Base-by-base conservation (phyloP, 2,888 invertebrate species). In the Fragum sueziense region DNA sequence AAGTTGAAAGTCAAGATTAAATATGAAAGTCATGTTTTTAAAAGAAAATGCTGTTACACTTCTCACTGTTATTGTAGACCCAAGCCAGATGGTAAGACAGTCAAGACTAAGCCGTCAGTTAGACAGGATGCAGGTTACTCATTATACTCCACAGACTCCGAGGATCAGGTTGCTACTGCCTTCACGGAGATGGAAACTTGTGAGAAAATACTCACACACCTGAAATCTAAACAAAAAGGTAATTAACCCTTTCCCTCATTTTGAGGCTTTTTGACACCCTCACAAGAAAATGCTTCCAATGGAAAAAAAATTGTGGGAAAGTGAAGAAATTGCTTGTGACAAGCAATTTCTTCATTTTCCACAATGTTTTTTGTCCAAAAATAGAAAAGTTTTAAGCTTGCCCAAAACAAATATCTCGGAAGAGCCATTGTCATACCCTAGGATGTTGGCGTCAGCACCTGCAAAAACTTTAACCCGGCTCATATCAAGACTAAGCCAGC, bases 131-230 rank as follows among this genome's bases (percentile, higher is more conserved):
- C 88, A 22, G 88, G 88, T 1, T 90, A 88, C 82, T 85, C 88
- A 20, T 81, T 90, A 29, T 90, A 90, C 70, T 87, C 89, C 9
- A 78, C 80, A 14, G 82, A 86, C 29, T 85, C 87, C 11, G 89
- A 89, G 41, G 88, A 87, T 54, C 84, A 82, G 57, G 81, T 86
- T 9, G 69, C 84, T 1, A 25, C 79, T 25, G 78, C 83, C 9
- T 80, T 82, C 29, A 84, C 77, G 22, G 88, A 88, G 31, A 81
- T 88, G 34, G 85, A 88, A 54, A 78, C 83, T 3, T 89, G 89
- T 76, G 86, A 86, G 69, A 82, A 84, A 54, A 83, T 89, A 7
- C 78, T 89, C 1, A 84, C 80, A 7, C 85, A 86, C 33, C 79
- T 89, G 4, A 82, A 83, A 34, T 82, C 82, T 65, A 86, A 79